phyloP scores from a whole-genome alignment of 1,140 invertebrate species.

The Drosophila mauritiana region DNA sequence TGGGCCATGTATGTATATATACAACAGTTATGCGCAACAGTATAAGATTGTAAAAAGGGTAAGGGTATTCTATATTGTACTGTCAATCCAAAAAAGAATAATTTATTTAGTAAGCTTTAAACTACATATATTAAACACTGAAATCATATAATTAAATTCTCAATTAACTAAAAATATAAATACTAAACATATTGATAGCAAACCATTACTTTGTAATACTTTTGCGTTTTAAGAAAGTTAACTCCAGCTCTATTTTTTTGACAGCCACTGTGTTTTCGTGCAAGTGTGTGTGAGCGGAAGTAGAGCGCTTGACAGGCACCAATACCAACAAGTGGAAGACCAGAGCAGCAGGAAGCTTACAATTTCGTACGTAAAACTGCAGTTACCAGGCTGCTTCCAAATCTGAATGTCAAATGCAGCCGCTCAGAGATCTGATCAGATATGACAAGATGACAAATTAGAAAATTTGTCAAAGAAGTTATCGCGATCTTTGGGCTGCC shows the following conservation, averaged over 20 bases:
- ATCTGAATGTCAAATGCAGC: constrained; percentile 64
- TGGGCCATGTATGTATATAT: background rate
- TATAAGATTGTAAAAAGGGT: background rate
- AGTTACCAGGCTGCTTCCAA: constrained; percentile 34
- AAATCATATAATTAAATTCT: no score
- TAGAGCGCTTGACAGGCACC: constrained; percentile 56
- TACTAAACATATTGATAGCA: no score
- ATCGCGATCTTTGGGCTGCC: constrained; percentile 29
- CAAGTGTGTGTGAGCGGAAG: constrained; percentile 45
- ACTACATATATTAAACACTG: no score
- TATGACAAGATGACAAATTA: constrained; percentile 48
- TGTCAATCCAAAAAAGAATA: no score
- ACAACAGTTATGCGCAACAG: background rate
- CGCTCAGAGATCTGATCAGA: constrained; percentile 32
- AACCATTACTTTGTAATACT: no score
- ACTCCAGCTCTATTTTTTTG: constrained; percentile 1
- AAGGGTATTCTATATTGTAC: no score
- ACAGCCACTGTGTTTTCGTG: background rate
- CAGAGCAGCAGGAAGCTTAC: constrained; percentile 20
- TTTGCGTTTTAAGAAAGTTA: background rate
- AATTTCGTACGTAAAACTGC: constrained; percentile 49
- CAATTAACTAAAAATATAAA: no score
- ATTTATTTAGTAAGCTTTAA: no score
- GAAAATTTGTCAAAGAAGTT: constrained; percentile 47
- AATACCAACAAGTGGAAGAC: constrained; percentile 41